These are phyloP conservation scores for Hypanus sabinus DNA, from an alignment of 2,113 vertebrate species.

Conservation along the genomic window DNA sequence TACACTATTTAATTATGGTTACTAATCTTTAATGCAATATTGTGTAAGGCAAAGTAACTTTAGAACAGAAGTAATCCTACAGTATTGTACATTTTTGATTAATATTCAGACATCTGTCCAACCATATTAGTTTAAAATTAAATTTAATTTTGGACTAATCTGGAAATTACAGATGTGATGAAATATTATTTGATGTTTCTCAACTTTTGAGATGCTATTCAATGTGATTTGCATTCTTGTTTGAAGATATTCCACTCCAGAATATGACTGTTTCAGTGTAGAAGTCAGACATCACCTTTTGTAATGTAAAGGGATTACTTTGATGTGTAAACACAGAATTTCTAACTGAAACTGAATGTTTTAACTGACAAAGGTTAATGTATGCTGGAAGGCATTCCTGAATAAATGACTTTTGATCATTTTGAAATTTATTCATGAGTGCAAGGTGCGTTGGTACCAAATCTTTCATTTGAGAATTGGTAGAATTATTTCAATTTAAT, in stretches of 20 bases:
- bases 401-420: background rate
- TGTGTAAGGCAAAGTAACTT: background rate
- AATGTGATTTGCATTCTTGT: background rate
- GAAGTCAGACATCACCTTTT: background rate
- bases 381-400: background rate
- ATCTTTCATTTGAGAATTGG: background rate
- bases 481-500: constrained; percentile 4
- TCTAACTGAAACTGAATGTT: constrained; percentile 5
- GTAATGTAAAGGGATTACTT: constrained; percentile 19
- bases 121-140: constrained; percentile 12
- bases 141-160: constrained; percentile 21
- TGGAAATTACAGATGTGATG: background rate
- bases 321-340: background rate
- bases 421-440: background rate
- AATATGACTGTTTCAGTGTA: background rate
- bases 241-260: background rate
- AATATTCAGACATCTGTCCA: background rate
- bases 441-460: background rate
- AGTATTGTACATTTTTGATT: background rate
- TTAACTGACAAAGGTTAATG: constrained; percentile 18
- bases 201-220: constrained; percentile 7
- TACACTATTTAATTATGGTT: background rate
- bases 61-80: background rate
- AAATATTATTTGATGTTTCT: constrained; percentile 12
- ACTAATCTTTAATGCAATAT: background rate